phyloP scores from a whole-genome alignment of 2,113 vertebrate species.

The Python bivittatus region DNA sequence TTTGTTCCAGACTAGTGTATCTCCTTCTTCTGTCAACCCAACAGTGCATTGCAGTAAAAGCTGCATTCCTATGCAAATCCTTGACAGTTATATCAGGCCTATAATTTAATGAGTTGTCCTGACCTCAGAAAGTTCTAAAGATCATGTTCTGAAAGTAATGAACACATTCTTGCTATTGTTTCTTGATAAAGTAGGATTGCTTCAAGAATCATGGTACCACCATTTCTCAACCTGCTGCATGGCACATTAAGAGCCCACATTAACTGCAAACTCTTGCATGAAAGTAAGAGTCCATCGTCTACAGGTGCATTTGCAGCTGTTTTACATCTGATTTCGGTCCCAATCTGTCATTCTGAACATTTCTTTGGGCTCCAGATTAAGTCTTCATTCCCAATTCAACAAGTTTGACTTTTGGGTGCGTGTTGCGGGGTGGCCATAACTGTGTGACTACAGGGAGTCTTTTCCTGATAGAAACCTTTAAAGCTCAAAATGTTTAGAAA shows the following conservation, averaged over 20 bases:
- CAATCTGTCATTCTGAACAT: not conserved
- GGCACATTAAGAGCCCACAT: conserved; percentile 14
- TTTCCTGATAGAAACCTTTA: not conserved
- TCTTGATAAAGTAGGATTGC: conserved; percentile 37
- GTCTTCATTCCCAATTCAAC: not conserved
- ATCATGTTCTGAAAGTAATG: conserved; percentile 24
- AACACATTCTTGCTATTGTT: conserved; percentile 22
- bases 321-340: not conserved
- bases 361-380: not conserved
- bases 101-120: conserved; percentile 27
- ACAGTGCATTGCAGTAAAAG: conserved; percentile 12
- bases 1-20: not conserved
- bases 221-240: conserved; percentile 33
- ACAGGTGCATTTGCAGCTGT: conserved; percentile 20
- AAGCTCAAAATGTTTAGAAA: no score
- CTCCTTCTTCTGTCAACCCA: not conserved
- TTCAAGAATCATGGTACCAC: conserved; percentile 36
- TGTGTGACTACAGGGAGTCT: no score
- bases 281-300: conserved; percentile 27
- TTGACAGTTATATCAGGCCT: not conserved
- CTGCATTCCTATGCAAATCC: not conserved
- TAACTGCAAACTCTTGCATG: conserved; percentile 47
- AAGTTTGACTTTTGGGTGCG: not conserved
- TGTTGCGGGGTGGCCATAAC: not conserved
- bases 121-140: conserved; percentile 13